Base-by-base conservation (phyloP, 1,140 invertebrate genomes). In the Heliconius hewitsoni region DNA sequence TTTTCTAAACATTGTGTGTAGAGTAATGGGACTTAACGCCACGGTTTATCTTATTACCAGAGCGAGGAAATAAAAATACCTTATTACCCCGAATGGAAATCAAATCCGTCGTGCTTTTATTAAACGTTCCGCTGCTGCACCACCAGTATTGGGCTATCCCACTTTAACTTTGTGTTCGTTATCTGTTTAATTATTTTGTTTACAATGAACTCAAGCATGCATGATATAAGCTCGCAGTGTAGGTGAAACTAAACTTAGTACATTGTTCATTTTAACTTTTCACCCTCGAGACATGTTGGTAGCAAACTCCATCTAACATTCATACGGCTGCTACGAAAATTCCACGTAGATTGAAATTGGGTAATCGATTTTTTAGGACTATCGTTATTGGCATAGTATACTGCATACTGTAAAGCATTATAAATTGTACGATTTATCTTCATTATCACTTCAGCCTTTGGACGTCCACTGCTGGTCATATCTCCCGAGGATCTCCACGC, bases 231-330 rank as follows among this genome's bases (percentile, higher is more conserved):
- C 60, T 30, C 23, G 23, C 60, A 66, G 60, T 30, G 60, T 3
- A 77, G 76, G 76, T 71, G n/a, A n/a, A 71, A 71, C 23, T 50
- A 71, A 72, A 66, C 74, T 46, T 71, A 39, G 74, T 71, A 72
- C 42, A 50, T 52, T 50, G 71, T 77, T 37, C 39, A 71, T 77
- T 77, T 77, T 72, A 77, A 77, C 70, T 77, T 77, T 34, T 42
- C 71, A 50, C 76, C 76, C 76, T 16, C 23, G 76, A 71, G 76
- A 72, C 70, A 57, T 37, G 76, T 55, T 55, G 70, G 71, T 39
- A 77, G 70, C 50, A 55, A 77, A 77, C 76, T 71, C 76, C 71
- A 77, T 77, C 66, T 52, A 71, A 71, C 76, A 77, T 77, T 77
- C 66, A 77, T 66, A 30, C 60, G n/a, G 60, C 60, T 30, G 60